Base-by-base conservation (phyloP, 64 coral and sea anemone genomes). In the Pocillopora damicornis region DNA sequence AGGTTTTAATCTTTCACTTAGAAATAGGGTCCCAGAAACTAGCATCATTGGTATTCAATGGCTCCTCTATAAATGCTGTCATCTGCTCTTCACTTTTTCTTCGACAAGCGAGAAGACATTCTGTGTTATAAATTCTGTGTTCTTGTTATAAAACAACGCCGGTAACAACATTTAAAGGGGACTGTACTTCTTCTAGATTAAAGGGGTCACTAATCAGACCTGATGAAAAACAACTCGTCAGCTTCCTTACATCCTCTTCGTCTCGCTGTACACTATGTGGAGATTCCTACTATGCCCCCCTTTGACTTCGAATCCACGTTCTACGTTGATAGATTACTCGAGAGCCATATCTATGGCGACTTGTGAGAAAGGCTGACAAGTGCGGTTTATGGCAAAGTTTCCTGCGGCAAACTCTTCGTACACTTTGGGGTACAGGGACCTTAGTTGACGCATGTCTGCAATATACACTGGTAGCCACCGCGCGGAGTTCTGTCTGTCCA, bases 251-350 rank as follows among this genome's bases (percentile, higher is more conserved):
- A 68, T 83, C 86, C 56, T 81, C 86, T 37, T 93, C 86, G 58
- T 93, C 91, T 83, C 91, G 76, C 61, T 61, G 35, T 61, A 89
- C 80, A 78, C 91, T 81, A 15, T 76, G 80, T 37, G 91, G n/a
- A 59, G 42, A 89, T 90, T 80, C 79, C 65, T 18, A 90, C 76
- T 34, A 92, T 65, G 37, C 90, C 83, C 61, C 90, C 83, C 59
- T 76, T 89, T 77, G 91, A 89, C 61, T 89, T 93, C 62, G 87
- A 89, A 56, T 93, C 80, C 13, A 68, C 79, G 34, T 89, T 93
- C 30, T 30, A 30, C 30, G 30, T 30, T 30, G 59, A 89, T 86
- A 10, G 80, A 86, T 25, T 93, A 87, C 66, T 92, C 83, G 25
- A 92, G 76, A 17, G 92, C 30, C 30, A 30, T 30, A 30, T 30